Evolutionary conservation across 2,797 vertebrate genomes (phyloP).

Genomic region (Pseudopleuronectes americanus): DNA sequence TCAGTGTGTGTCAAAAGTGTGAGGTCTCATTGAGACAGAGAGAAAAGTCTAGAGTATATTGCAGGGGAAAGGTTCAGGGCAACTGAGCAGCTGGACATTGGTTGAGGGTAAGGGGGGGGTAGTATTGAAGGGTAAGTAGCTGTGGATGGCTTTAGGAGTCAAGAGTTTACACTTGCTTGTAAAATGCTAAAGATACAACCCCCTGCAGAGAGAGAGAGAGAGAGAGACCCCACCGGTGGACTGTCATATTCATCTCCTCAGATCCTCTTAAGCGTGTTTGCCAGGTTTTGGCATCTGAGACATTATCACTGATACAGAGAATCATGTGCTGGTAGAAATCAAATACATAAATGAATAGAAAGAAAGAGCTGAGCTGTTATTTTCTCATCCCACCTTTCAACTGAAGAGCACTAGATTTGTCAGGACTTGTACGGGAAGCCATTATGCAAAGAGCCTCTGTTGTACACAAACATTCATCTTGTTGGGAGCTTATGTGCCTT

Average conservation of each 20-base stretch:
- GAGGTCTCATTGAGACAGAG: conserved; percentile 26
- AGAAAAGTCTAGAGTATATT: conserved; percentile 43
- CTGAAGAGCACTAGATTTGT: conserved; percentile 71
- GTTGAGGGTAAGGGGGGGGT: background rate
- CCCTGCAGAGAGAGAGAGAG: conserved; percentile 6
- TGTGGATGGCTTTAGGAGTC: conserved; percentile 52
- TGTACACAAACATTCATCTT: conserved; percentile 65
- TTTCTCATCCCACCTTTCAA: conserved; percentile 51
- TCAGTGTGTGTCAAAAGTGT: conserved; percentile 43
- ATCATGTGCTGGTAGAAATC: background rate
- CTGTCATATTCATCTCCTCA: conserved; percentile 47
- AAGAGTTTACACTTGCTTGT: conserved; percentile 75
- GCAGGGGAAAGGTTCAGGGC: conserved; percentile 60
- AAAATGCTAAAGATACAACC: conserved; percentile 29
- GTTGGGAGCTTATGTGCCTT: conserved; percentile 52
- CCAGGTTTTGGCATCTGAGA: too few species aligned
- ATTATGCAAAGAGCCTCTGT: conserved; percentile 57
- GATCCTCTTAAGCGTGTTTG: conserved; percentile 45
- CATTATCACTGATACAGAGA: background rate
- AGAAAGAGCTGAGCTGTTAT: conserved; percentile 22
- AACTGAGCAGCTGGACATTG: conserved; percentile 61
- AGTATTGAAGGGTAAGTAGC: conserved; percentile 35
- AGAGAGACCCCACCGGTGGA: conserved; percentile 25
- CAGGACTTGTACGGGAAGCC: conserved; percentile 73
- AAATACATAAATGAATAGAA: background rate